phyloP scores from a whole-genome alignment of 2,113 vertebrate genomes.

The Pelodiscus sinensis region DNA sequence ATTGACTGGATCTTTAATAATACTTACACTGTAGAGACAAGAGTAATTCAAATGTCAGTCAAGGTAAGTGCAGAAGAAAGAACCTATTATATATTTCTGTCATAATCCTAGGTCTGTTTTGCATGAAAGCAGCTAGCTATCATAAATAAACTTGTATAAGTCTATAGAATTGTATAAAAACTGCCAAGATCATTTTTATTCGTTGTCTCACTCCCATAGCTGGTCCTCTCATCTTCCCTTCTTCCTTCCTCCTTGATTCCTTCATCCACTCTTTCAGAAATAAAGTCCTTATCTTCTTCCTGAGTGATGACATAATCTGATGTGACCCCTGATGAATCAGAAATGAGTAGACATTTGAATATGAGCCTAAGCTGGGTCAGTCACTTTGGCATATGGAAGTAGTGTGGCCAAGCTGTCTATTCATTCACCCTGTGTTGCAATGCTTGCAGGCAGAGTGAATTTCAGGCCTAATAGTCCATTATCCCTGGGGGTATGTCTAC shows the following conservation, averaged over 20 bases:
- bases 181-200: rapidly evolving
- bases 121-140: background rate
- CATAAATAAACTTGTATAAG: background rate
- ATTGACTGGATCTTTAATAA: background rate
- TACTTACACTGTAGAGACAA: background rate
- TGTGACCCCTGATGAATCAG: background rate
- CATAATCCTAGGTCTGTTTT: background rate
- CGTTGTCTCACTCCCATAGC: background rate
- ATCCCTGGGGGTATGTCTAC: too few relatives aligned
- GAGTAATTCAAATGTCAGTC: constrained; percentile 28
- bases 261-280: background rate
- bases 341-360: background rate
- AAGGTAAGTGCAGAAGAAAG: constrained; percentile 11
- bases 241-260: background rate
- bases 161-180: background rate
- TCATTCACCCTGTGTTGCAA: too few relatives aligned
- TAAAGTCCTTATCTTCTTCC: background rate
- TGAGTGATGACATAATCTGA: background rate
- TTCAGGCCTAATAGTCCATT: too few relatives aligned
- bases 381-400: background rate
- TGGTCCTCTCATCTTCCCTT: background rate
- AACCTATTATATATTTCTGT: constrained; percentile 1
- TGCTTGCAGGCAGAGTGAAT: too few relatives aligned
- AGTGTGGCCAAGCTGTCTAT: background rate
- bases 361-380: background rate